Conservation (phyloP, 2,113 vertebrate species). For the Numida meleagris region DNA sequence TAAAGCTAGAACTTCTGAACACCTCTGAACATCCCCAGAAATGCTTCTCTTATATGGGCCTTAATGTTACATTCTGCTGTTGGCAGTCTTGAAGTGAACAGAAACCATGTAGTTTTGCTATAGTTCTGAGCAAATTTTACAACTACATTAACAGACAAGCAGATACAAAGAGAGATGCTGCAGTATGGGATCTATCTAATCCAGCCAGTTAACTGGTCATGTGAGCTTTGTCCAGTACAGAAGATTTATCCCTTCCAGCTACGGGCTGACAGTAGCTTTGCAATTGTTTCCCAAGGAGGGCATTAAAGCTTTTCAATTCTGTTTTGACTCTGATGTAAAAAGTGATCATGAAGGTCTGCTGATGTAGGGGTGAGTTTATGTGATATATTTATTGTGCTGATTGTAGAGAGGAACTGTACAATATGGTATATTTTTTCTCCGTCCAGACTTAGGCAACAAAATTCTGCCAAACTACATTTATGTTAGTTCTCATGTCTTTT, state of each 20-base stretch:
- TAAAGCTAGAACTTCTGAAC: neutral
- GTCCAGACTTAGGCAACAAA: neutral
- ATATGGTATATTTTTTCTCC: neutral
- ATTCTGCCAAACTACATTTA: neutral
- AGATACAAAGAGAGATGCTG: neutral
- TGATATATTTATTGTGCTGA: neutral
- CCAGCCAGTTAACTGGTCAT: neutral
- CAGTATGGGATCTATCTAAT: neutral
- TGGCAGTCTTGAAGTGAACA: no score
- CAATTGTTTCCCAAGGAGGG: neutral
- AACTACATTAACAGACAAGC: neutral
- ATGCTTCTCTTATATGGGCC: neutral
- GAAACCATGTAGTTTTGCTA: neutral
- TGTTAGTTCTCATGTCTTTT: neutral
- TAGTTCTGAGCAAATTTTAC: neutral
- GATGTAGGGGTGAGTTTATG: neutral
- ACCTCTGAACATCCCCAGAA: neutral
- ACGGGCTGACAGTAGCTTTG: neutral
- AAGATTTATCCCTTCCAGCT: neutral
- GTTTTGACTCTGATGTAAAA: neutral
- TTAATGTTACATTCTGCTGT: neutral
- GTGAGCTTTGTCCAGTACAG: neutral
- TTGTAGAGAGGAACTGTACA: neutral
- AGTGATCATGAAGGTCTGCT: neutral
- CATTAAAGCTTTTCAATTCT: neutral